Base-by-base conservation (phyloP, 2,888 invertebrate genomes). In the Anoncus sp. region DNA sequence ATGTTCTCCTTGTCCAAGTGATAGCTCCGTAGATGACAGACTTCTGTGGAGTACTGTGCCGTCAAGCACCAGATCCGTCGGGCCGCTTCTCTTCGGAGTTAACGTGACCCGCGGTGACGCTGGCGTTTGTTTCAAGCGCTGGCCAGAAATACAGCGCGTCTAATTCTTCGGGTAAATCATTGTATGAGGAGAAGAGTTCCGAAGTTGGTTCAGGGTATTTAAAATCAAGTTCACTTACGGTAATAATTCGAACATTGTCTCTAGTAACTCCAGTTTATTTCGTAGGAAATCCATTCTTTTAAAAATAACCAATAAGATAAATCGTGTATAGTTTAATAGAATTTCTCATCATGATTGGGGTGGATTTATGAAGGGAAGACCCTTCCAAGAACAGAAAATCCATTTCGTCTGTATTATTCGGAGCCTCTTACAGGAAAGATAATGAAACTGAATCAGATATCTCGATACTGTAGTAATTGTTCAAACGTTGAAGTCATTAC, bases 91-190 rank as follows among this genome's bases (percentile, higher is more conserved):
- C 40, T 53, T 40, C 16, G 24, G 40, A 66, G 65, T 66, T 6
- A 24, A 66, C 7, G 40, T 40, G 65, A 40, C 51, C 65, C 24
- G 65, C 53, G 53, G 40, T 66, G 51, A 53, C 14, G 40, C 65
- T 51, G 51, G 51, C 38, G 65, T 65, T 51, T 65, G 20, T 51
- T 40, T 38, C 22, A 35, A 35, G 18, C 49, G 7, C 35, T 49
- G 31, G 35, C 31, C 43, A 49, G 49, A 49, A 35, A 49, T 63
- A 14, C 12, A 31, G 20, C 49, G 31, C 2, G 47, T 14, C 18
- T 63, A 49, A 45, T 63, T 63, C 16, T 43, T 1, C 14, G 43
- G 43, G 14, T 43, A 5, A 5, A 43, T 12, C 1, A 14, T 57
- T 57, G 35, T 12, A 20, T 57, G 16, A 16, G 20, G 14, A 57